These are phyloP conservation scores for Platichthys stellatus DNA, from an alignment of 2,113 vertebrate genomes.

Conservation along the genomic window DNA sequence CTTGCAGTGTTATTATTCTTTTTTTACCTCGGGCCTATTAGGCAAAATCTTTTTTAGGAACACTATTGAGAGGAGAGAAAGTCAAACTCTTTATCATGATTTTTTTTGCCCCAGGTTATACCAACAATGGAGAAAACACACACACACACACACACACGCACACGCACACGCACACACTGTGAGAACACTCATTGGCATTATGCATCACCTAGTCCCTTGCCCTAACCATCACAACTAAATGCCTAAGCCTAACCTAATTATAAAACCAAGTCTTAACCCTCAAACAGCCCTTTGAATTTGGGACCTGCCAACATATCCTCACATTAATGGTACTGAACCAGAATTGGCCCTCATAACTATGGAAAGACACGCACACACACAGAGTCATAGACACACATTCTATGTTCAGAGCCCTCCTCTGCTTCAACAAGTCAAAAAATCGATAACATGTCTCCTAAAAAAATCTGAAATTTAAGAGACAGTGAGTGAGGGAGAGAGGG, in stretches of 20 bases:
- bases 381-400: slow-evolving; percentile 6
- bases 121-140: slow-evolving; percentile 27
- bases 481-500: slow-evolving; percentile 39
- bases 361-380: slow-evolving; percentile 10
- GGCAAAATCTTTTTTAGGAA: slow-evolving; percentile 65
- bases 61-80: slow-evolving; percentile 48
- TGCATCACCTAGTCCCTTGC: too few species aligned
- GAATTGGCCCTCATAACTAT: too few species aligned
- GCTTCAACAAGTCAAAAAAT: slow-evolving; percentile 53
- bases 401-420: slow-evolving; percentile 18
- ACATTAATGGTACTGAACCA: too few species aligned
- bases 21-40: slow-evolving; percentile 71
- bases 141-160: too few species aligned
- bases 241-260: too few species aligned
- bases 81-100: slow-evolving; percentile 65
- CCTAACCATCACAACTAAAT: too few species aligned
- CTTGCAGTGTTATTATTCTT: slow-evolving; percentile 47
- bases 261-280: too few species aligned
- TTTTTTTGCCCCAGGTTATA: slow-evolving; percentile 52
- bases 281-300: too few species aligned
- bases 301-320: too few species aligned
- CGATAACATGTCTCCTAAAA: slow-evolving; percentile 68
- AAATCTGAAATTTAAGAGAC: slow-evolving; percentile 69
- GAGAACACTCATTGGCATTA: too few species aligned
- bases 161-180: background rate